These are phyloP conservation scores for Lophius americanus DNA, from an alignment of 2,797 vertebrate genomes.

Conservation along the genomic window DNA sequence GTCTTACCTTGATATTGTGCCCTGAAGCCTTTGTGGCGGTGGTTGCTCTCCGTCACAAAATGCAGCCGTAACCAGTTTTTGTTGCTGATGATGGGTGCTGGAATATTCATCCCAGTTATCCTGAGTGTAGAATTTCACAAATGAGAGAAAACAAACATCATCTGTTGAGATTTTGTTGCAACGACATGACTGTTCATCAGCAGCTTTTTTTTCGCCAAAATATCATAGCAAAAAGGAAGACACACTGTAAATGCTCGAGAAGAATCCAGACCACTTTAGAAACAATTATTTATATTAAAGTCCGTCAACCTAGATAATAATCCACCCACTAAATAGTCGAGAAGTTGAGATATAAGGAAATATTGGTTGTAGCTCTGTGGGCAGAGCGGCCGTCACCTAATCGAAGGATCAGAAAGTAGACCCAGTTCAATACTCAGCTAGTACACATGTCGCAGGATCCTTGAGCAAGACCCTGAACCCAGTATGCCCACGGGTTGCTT, in stretches of 20 bases:
- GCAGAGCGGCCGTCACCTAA: too few species aligned
- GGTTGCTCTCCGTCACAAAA: conserved; percentile 96
- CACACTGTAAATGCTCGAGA: not conserved
- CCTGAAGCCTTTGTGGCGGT: conserved; percentile 93
- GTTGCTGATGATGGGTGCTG: conserved; percentile 96
- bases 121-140: conserved; percentile 73
- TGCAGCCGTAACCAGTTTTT: conserved; percentile 98
- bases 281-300: not conserved
- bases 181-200: not conserved
- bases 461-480: too few species aligned
- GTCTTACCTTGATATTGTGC: conserved; percentile 97
- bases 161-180: conserved; percentile 2
- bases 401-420: too few species aligned
- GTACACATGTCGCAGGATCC: too few species aligned
- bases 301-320: too few species aligned
- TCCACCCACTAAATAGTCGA: too few species aligned
- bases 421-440: too few species aligned
- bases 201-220: not conserved
- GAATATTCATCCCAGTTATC: conserved; percentile 95
- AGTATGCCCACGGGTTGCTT: too few species aligned
- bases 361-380: too few species aligned
- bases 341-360: too few species aligned
- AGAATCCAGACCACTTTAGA: not conserved
- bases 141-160: conserved; percentile 38
- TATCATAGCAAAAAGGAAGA: not conserved